These are phyloP conservation scores for Aldabrachelys gigantea DNA, from an alignment of 2,113 vertebrate species.

Conservation along the genomic window DNA sequence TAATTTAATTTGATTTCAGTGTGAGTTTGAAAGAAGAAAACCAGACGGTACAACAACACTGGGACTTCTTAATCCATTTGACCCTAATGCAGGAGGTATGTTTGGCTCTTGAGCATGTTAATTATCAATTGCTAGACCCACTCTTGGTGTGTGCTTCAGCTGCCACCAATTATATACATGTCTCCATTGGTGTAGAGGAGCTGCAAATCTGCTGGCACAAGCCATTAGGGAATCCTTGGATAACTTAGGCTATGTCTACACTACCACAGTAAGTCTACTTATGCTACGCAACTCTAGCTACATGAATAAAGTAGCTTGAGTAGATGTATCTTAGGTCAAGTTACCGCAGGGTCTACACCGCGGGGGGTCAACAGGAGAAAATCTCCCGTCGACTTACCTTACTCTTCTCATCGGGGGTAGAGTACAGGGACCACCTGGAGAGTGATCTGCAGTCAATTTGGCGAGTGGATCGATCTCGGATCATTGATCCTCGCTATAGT, in stretches of 20 bases:
- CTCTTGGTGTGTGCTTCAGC: not conserved
- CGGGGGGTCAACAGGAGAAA: no score
- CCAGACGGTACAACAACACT: constrained; percentile 93
- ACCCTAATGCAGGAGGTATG: constrained; percentile 88
- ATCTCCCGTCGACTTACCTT: no score
- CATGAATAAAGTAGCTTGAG: no score
- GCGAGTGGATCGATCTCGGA: no score
- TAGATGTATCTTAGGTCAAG: no score
- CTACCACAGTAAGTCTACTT: no score
- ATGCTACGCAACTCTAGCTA: no score
- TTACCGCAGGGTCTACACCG: no score
- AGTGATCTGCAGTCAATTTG: no score
- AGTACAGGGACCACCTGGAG: no score
- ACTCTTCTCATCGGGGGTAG: no score
- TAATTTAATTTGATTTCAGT: constrained; percentile 76
- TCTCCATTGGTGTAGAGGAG: not conserved
- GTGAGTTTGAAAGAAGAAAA: constrained; percentile 92
- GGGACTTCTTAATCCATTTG: constrained; percentile 90
- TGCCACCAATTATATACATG: not conserved
- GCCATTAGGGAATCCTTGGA: not conserved
- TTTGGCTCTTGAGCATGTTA: not conserved
- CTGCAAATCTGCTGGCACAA: not conserved
- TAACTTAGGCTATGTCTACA: not conserved
- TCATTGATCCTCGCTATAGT: no score
- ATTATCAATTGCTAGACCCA: not conserved